Evolutionary conservation across 2,113 vertebrate species (phyloP), one percentile per base, ranked within the genome.

Genomic region (Oreochromis spilurus): DNA sequence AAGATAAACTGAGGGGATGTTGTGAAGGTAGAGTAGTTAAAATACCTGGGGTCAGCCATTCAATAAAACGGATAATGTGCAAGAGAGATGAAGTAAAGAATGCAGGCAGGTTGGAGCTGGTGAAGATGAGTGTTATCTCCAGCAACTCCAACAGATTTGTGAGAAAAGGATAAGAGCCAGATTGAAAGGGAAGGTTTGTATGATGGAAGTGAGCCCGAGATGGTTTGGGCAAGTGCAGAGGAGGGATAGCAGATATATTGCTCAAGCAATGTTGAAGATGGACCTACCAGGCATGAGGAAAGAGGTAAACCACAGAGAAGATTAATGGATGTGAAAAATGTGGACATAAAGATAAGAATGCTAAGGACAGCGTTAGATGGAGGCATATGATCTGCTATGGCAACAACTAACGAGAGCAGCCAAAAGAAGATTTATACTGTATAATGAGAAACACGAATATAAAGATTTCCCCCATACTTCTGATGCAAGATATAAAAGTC

Each of bases 31-130:
- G 34, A 4, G 4, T 12, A 0, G 60, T 65, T 65, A 5, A n/a
- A 65, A n/a, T 65, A n/a, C 60, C 60, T 0, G 2, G 10, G 60
- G 34, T 65, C 2, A 2, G 34, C 60, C 60, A 65, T 1, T 38
- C 60, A 38, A 65, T 38, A 38, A 38, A 38, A 65, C 0, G 0
- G 19, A 65, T 38, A 65, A 38, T 38, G 34, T 11, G 19, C 19
- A 65, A 38, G 34, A 38, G 34, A 67, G 10, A 38, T 3, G 0
- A 40, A 67, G 62, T 3, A 67, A 38, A 67, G 34, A 67, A 3
- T 0, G 34, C 62, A 40, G 34, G 34, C 62, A 40, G 62, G 34
- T n/a, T 21, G 62, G 34, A 38, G 62, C 13, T 40, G 36, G 36
- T 40, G 36, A 21, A 67, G 1, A 67, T 67, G 11, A 67, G 19